Base-by-base conservation (phyloP, 2,888 invertebrate species). In the Stratiomys singularior region DNA sequence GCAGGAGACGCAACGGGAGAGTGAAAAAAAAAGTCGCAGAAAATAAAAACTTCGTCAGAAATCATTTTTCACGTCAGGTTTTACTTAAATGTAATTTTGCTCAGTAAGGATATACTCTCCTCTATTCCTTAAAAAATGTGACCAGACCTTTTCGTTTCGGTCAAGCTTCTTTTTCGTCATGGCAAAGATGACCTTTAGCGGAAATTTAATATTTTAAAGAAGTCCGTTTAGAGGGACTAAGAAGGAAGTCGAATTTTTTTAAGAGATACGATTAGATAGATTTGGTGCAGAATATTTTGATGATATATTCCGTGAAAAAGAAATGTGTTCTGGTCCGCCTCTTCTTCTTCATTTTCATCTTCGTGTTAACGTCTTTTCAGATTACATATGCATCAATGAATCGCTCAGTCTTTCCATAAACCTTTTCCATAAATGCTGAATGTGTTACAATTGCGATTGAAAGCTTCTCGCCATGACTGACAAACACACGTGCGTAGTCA, bases 201-300 rank as follows among this genome's bases (percentile, higher is more conserved):
- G 72, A 72, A 72, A 52, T 72, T 72, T 72, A 28, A 72, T 72
- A 72, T 72, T 72, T 72, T 72, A 18, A 15, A 72, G 72, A 52
- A 47, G 23, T 47, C 46, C 47, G 1, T n/a, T 46, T 25, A 7
- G 23, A 47, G 0, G 46, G 18, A 47, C 44, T 46, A 46, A 69
- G 25, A n/a, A 44, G 44, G 44, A 37, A 37, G 52, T 52, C 3
- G 37, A 9, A 37, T 37, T 37, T 37, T 9, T 37, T 37, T 5
- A 9, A 3, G 37, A 37, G 3, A 37, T 37, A 37, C 3, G 3
- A 37, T 37, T 37, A 37, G 9, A 37, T 37, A 9, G 37, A 37
- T 3, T 3, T 37, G 5, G 37, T 37, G 5, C 3, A 9, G 3
- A 37, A 9, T 37, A 37, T 37, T 37, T 37, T 9, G 5, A 37